A percentile compares a stretch with the other conserved stretches of the same genome.
phyloP scores from a whole-genome alignment of 2,797 vertebrate genomes.

The Serranus cabrilla region DNA sequence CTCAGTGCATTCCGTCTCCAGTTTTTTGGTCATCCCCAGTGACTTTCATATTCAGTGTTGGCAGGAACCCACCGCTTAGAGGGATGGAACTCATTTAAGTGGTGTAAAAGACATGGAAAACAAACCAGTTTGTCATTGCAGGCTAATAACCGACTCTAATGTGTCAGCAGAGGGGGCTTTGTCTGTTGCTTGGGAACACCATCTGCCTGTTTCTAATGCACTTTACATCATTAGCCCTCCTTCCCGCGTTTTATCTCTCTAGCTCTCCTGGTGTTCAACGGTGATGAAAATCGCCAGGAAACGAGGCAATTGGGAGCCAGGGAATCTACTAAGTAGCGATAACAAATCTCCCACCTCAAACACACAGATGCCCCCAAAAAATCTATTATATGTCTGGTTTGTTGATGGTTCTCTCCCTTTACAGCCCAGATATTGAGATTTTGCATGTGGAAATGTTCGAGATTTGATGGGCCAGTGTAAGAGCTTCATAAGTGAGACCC shows the following conservation, averaged over 20 bases:
- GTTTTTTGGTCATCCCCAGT: constrained; percentile 37
- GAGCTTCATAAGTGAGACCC: not conserved
- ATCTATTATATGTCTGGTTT: constrained; percentile 15
- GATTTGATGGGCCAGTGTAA: constrained; percentile 1
- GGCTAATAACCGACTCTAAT: constrained; percentile 82
- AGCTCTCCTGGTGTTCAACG: constrained; percentile 50
- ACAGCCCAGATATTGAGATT: constrained; percentile 4
- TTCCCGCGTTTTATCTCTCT: constrained; percentile 53
- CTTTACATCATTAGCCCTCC: constrained; percentile 81
- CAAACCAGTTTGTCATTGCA: constrained; percentile 80
- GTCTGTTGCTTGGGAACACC: constrained; percentile 85
- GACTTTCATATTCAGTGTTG: constrained; percentile 44
- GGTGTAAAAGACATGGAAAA: constrained; percentile 72
- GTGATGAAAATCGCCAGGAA: constrained; percentile 76
- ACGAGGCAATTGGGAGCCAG: constrained; percentile 64
- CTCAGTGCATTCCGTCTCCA: constrained; percentile 4
- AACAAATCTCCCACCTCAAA: constrained; percentile 58
- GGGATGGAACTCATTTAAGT: constrained; percentile 65
- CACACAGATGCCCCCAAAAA: constrained; percentile 10
- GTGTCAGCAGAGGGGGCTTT: constrained; percentile 77
- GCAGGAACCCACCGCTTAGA: constrained; percentile 37
- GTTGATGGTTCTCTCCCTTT: constrained; percentile 10
- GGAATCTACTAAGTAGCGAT: constrained; percentile 46
- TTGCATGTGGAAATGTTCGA: constrained; percentile 8
- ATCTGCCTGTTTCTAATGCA: constrained; percentile 82